Base-by-base conservation (phyloP, 2,113 vertebrate species). In the western clawed frog (Xenopus tropicalis) region DNA sequence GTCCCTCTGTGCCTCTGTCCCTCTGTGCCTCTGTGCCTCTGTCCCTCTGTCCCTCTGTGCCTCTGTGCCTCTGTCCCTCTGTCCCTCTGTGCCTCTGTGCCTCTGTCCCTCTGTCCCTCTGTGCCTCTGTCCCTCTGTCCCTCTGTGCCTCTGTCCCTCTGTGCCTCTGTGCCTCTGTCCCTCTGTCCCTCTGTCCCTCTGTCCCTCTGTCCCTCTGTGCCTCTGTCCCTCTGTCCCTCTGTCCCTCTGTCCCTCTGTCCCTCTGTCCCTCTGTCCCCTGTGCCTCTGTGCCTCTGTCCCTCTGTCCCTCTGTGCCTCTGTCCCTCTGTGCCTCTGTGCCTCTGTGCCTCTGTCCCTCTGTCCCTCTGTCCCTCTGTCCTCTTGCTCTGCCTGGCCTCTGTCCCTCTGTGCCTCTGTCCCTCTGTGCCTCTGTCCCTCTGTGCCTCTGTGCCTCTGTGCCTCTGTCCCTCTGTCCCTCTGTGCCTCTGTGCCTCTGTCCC, bases 81-180 rank as follows among this genome's bases (percentile, higher is more conserved):
- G 1, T 1, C 29, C 11, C 65, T 3, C 16, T 67, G 6, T 44
- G 29, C 44, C 43, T 67, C 1, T 67, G 37, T 67, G 7, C 13
- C 43, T 44, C 43, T 44, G 7, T 44, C 43, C 13, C 43, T 44
- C 7, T 44, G 43, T 44, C 43, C 13, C 43, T 44, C 7, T 44
- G 7, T 44, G 7, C 13, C 43, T 44, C 65, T 67, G 16, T 67
- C 25, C 2, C 24, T 67, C 65, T 67, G 16, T 1, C 24, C 44
- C 24, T 67, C 65, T 2, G 16, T 67, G 29, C 44, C 65, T 67
- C 29, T 43, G 11, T 43, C 24, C 44, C 65, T 67, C 29, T 67
- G 16, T 2, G 11, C 19, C 65, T 48, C 11, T 44, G 65, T 43
- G 3, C n/a, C 65, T 67, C 17, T 67, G 16, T 3, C 43, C 13